These are phyloP conservation scores for Tiliacea citrago DNA, from an alignment of 2,888 invertebrate genomes.

Conservation along the genomic window DNA sequence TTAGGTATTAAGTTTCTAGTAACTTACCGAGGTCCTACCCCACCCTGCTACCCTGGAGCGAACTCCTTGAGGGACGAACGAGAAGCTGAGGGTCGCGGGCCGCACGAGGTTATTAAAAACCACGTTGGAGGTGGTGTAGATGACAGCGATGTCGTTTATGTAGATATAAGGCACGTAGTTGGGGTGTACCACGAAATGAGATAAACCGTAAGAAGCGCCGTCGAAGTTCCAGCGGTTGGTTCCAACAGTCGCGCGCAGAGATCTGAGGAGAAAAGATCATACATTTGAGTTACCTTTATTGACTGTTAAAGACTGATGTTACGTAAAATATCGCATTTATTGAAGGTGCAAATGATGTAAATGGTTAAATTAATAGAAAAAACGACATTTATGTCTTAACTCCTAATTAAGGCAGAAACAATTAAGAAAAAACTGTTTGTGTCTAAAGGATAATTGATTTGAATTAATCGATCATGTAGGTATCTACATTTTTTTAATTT, in stretches of 20 bases:
- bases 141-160: not conserved
- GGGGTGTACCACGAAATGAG: not conserved
- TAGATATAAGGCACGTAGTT: slow-evolving; percentile 1
- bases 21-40: slow-evolving; percentile 19
- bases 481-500: too few species aligned
- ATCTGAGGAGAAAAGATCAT: not conserved
- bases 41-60: slow-evolving; percentile 12
- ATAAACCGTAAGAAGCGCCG: slow-evolving; percentile 5
- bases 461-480: too few species aligned
- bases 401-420: not conserved
- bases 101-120: slow-evolving; percentile 7
- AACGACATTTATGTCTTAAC: not conserved
- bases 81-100: slow-evolving; percentile 1
- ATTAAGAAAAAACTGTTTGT: too few species aligned
- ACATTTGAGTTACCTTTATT: not conserved
- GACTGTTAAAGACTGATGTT: not conserved
- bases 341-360: not conserved
- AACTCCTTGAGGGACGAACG: slow-evolving; percentile 10
- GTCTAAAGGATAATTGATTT: too few species aligned
- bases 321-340: not conserved
- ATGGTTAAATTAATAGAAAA: not conserved
- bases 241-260: not conserved
- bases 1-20: not conserved
- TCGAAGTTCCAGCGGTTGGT: slow-evolving; percentile 13
- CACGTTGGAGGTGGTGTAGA: slow-evolving; percentile 8